Evolutionary conservation across 2,113 vertebrate genomes (phyloP).

Genomic region (Rhinichthys klamathensis): DNA sequence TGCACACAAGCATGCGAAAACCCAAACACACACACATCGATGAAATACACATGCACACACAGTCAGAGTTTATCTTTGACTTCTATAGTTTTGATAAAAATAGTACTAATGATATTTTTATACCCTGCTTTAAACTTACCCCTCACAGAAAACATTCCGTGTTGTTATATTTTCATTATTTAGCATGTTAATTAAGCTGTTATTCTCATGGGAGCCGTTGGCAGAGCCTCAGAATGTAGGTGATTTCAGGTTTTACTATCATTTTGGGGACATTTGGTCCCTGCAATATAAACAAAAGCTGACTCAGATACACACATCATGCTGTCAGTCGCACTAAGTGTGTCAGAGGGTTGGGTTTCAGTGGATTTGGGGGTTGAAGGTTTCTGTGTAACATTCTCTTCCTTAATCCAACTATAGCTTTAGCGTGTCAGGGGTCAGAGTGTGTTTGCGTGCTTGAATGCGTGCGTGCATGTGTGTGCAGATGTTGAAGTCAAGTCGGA

Average conservation of each 20-base stretch:
- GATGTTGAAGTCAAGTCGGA: neutral
- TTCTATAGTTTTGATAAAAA: neutral
- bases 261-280: slow-evolving; percentile 13
- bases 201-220: neutral
- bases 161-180: slow-evolving; percentile 10
- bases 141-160: neutral
- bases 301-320: neutral
- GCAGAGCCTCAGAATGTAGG: neutral
- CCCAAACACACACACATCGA: neutral
- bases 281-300: slow-evolving; percentile 18
- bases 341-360: slow-evolving; percentile 43
- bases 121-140: neutral
- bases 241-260: slow-evolving; percentile 14
- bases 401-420: slow-evolving; percentile 43
- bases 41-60: neutral
- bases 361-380: slow-evolving; percentile 46
- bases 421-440: slow-evolving; percentile 35
- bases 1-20: neutral
- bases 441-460: slow-evolving; percentile 30
- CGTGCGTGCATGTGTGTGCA: neutral
- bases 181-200: slow-evolving; percentile 17
- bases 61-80: neutral
- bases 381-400: slow-evolving; percentile 25
- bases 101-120: neutral
- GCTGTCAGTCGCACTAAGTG: slow-evolving; percentile 39